Evolutionary conservation across 2,113 vertebrate genomes (phyloP).

Genomic region (Bostrychus sinensis): DNA sequence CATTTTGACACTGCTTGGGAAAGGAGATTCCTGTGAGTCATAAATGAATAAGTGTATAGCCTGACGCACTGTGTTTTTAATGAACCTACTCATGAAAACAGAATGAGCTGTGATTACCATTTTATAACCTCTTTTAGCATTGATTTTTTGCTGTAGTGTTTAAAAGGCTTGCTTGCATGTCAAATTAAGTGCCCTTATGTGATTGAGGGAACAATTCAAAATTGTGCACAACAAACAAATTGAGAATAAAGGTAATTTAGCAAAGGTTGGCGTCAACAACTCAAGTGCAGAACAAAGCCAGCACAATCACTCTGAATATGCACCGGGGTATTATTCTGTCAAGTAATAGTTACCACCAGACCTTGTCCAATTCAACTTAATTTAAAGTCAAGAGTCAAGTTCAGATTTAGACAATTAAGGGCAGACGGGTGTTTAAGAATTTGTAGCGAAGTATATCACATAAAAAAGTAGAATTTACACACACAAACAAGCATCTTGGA

Average conservation of each 20-base stretch:
- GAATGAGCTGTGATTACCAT: conserved; percentile 66
- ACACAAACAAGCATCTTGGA: too few species aligned
- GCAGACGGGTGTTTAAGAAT: too few species aligned
- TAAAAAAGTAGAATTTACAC: too few species aligned
- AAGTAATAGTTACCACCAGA: not conserved
- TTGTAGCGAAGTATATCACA: too few species aligned
- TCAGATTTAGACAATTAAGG: too few species aligned
- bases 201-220: conserved; percentile 27
- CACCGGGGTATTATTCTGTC: not conserved
- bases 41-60: conserved; percentile 7
- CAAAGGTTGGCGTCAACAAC: conserved; percentile 3
- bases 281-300: not conserved
- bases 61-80: conserved; percentile 46
- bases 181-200: conserved; percentile 50
- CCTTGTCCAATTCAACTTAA: not conserved
- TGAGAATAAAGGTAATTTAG: not conserved
- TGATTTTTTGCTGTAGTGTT: conserved; percentile 49
- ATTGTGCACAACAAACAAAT: conserved; percentile 20
- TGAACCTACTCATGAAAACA: conserved; percentile 62
- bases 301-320: not conserved
- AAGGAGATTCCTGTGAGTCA: conserved; percentile 4
- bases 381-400: not conserved
- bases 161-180: conserved; percentile 50
- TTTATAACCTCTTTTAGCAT: conserved; percentile 66
- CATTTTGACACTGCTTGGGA: not conserved